Percentiles rank a stretch among this genome's conserved stretches.
Evolutionary conservation across 1,140 invertebrate genomes (phyloP).

Genomic region (Drosophila orena): DNA sequence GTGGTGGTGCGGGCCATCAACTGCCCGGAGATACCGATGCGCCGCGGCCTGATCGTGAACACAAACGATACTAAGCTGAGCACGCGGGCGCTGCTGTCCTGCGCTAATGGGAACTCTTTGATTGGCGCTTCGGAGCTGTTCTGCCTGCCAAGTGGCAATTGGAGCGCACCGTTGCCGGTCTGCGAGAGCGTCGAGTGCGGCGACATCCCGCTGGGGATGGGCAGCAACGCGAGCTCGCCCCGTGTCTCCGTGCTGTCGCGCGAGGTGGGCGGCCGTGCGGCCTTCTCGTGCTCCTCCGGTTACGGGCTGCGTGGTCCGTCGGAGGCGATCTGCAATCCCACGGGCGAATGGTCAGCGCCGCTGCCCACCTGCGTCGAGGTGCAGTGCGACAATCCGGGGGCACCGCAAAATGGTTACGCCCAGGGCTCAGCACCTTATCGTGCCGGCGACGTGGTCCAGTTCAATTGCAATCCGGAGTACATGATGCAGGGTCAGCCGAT

Average conservation of each 20-base stretch:
- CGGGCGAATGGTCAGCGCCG: slow-evolving; percentile 91
- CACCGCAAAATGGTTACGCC: slow-evolving; percentile 91
- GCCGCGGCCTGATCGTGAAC: slow-evolving; percentile 89
- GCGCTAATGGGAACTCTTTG: slow-evolving; percentile 92
- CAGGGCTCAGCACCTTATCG: slow-evolving; percentile 90
- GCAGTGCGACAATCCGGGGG: slow-evolving; percentile 89
- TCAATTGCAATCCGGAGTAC: slow-evolving; percentile 94
- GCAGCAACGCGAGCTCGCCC: slow-evolving; percentile 86
- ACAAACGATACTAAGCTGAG: slow-evolving; percentile 90
- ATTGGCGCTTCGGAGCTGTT: slow-evolving; percentile 90
- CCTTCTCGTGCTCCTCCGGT: slow-evolving; percentile 92
- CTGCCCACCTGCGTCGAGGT: slow-evolving; percentile 92
- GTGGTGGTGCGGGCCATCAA: slow-evolving; percentile 93
- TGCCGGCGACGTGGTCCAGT: slow-evolving; percentile 93
- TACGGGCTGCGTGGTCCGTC: slow-evolving; percentile 90
- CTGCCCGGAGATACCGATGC: slow-evolving; percentile 89
- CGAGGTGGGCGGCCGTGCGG: slow-evolving; percentile 91
- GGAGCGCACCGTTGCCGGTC: slow-evolving; percentile 91
- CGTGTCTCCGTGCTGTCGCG: slow-evolving; percentile 89
- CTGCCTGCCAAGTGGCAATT: slow-evolving; percentile 93
- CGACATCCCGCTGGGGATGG: slow-evolving; percentile 87
- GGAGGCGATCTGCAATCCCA: slow-evolving; percentile 91
- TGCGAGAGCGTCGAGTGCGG: slow-evolving; percentile 94
- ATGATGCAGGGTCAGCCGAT: slow-evolving; percentile 94
- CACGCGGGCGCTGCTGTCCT: slow-evolving; percentile 90